Evolutionary conservation across 2,888 invertebrate species (phyloP).

Genomic region (Noctua janthina): DNA sequence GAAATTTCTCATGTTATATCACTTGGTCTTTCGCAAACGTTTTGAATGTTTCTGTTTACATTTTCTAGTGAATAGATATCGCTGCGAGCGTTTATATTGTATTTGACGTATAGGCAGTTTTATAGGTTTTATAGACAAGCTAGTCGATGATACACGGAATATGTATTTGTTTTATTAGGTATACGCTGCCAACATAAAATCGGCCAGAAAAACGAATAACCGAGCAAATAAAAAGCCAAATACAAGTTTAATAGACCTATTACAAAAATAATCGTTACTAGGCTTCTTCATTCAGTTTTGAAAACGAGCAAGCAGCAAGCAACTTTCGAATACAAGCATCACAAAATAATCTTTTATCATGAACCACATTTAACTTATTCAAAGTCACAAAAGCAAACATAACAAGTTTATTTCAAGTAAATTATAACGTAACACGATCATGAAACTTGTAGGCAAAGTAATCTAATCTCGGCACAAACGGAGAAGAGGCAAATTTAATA

Average conservation of each 20-base stretch:
- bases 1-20: constrained; percentile 2
- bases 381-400: constrained; percentile 38
- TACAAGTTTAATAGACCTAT: neutral
- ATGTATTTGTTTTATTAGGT: neutral
- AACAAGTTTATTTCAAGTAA: constrained; percentile 42
- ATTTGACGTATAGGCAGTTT: neutral
- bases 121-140: neutral
- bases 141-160: neutral
- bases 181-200: neutral
- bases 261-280: neutral
- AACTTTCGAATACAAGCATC: neutral
- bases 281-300: neutral
- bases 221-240: neutral
- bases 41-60: neutral
- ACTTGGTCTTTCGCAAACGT: neutral
- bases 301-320: neutral
- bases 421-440: constrained; percentile 51
- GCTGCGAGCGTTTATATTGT: neutral
- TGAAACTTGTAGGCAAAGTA: constrained; percentile 49
- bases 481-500: constrained; percentile 55
- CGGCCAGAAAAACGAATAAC: neutral
- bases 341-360: neutral
- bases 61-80: constrained; percentile 23
- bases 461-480: constrained; percentile 55
- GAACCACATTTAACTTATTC: constrained; percentile 23